Percentiles rank a stretch among this genome's conserved stretches.
Evolutionary conservation across 2,113 vertebrate species (phyloP).

Genomic region (Fulica atra): DNA sequence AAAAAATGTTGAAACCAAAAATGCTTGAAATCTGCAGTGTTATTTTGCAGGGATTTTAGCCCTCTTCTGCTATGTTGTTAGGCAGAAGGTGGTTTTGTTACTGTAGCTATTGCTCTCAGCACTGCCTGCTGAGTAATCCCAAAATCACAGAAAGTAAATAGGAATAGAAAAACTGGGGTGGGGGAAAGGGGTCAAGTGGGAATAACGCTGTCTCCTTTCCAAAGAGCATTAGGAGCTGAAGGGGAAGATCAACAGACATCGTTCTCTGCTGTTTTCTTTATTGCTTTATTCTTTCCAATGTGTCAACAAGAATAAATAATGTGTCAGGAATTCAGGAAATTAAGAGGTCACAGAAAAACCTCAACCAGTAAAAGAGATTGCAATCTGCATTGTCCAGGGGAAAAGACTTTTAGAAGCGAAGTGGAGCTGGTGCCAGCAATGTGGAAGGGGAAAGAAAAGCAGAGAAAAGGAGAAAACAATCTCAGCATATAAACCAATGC

Average conservation of each 20-base stretch:
- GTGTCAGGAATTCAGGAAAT: not conserved
- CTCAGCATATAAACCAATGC: not conserved
- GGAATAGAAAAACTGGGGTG: not conserved
- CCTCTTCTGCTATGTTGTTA: not conserved
- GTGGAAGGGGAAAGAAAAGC: not conserved
- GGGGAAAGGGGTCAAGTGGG: not conserved
- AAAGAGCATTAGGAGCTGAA: not conserved
- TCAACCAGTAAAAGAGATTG: not conserved
- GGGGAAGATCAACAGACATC: not conserved
- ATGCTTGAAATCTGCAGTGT: not conserved
- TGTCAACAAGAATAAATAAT: not conserved
- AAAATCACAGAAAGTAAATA: constrained; percentile 2
- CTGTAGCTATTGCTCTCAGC: not conserved
- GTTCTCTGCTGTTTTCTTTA: not conserved
- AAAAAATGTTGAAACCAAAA: not conserved
- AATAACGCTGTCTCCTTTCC: not conserved
- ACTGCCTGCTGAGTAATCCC: constrained; percentile 8
- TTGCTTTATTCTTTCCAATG: not conserved
- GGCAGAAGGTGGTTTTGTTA: not conserved
- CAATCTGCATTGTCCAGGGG: constrained; percentile 15
- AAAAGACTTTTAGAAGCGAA: constrained; percentile 19
- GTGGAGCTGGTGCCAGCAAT: not conserved
- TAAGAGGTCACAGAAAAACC: not conserved
- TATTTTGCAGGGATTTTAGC: not conserved
- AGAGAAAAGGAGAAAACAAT: not conserved